Evolutionary conservation across 1,140 invertebrate genomes (phyloP), one percentile per base, ranked within the genome.

Genomic region (Parasteatoda tepidariorum): DNA sequence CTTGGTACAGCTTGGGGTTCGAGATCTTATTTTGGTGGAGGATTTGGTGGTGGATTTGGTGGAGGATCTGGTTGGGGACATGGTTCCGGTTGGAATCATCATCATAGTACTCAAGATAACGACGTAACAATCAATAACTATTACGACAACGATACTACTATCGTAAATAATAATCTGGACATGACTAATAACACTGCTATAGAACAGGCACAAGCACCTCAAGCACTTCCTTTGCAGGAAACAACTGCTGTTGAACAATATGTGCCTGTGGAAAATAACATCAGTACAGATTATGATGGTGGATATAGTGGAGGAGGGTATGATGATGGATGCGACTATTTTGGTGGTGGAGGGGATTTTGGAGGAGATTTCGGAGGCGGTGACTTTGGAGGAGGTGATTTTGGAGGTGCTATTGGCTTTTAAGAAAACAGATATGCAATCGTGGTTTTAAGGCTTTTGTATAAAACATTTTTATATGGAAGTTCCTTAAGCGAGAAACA

Each of bases 51-150:
- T 3, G 79, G 79, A 3, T 55, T 24, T n/a, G 79, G 81, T 0
- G 7, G 55, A 2, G 78, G 81, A 26, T 59, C 68, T 1, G 55
- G 57, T 26, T 38, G 67, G 33, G 13, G 34, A 2, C 41, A 62
- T 33, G 70, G 28, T 26, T 59, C 66, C 2, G 55, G 57, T 13
- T 38, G 67, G 33, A 4, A 30, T 13, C 41, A 62, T 24, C 41
- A n/a, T 26, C 31, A 30, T 11, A n/a, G 9, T 3, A 30, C 24
- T 2, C 22, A 74, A 26, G 81, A 83, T 15, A 83, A 67, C 2
- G 28, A 83, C 30, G 55, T 83, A 24, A 33, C 24, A 4, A 66
- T 83, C 34, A 83, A 83, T 41, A 83, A 83, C 13, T 83, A 83
- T 34, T 83, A 83, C 38, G 81, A 71, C 26, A 73, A 83, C 34